Evolutionary conservation across 2,888 invertebrate species (phyloP), one percentile per base, ranked within the genome.

Genomic region (Lasius platythorax): DNA sequence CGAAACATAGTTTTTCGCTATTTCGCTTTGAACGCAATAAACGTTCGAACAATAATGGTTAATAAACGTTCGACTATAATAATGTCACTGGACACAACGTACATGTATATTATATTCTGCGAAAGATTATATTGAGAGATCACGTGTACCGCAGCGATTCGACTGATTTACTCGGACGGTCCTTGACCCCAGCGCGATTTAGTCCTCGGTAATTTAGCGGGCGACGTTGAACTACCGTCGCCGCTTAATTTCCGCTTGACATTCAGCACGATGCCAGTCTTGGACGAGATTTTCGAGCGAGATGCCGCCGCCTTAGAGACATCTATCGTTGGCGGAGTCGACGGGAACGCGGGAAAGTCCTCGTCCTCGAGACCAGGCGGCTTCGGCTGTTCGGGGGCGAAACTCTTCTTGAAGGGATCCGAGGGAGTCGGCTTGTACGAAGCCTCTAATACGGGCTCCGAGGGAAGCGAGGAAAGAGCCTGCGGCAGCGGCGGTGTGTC

Each of bases 161-260:
- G 11, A 67, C 5, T 9, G 79, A 75, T n/a, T 91, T 87, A 92
- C 78, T 94, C 94, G 23, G 91, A 82, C n/a, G 94, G 93, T 53
- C 92, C 93, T 81, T 94, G 94, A 61, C 94, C 94, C 94, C 94
- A 94, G 61, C 94, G 92, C 23, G 94, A 94, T 81, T 94, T 94
- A 75, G 91, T 91, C 86, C 94, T 92, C 58, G 92, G 85, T 9
- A 87, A 58, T 87, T 94, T 94, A 9, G 70, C 64, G 6, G 91
- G 79, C n/a, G 89, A 81, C 18, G 85, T n/a, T 2, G 61, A 43
- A 11, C 56, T 83, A 43, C 74, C 81, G 12, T 93, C 93, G 0
- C 94, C 93, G 72, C 64, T 85, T 0, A 89, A 30, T 85, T 94
- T 94, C 11, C 94, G 91, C 74, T 94, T 94, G 4, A 93, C 91